phyloP scores from a whole-genome alignment of 2,113 vertebrate species.

The Anas platyrhynchos region DNA sequence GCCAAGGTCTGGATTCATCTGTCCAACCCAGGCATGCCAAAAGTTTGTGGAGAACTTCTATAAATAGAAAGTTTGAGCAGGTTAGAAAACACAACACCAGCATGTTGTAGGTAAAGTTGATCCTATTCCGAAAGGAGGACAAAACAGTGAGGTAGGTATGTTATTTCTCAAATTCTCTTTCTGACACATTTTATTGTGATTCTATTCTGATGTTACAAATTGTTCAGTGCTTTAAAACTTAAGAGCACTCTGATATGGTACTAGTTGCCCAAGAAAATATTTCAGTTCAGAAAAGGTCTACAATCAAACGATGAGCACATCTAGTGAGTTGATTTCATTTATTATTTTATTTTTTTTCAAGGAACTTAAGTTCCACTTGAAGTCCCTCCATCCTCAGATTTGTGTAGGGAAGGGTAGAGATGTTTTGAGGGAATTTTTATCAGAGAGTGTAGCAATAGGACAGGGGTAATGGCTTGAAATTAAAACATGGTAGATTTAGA shows the following conservation, averaged over 20 bases:
- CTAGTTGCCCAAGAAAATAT: neutral
- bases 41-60: neutral
- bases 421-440: neutral
- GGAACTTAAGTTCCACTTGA: neutral
- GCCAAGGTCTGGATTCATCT: neutral
- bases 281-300: neutral
- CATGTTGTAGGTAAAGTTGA: accelerated
- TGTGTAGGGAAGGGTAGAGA: neutral
- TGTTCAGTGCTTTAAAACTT: neutral
- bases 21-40: neutral
- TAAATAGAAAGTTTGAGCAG: neutral
- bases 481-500: too few species aligned
- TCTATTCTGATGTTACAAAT: neutral
- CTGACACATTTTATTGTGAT: neutral
- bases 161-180: neutral
- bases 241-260: neutral
- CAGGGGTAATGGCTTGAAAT: too few species aligned
- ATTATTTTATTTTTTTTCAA: neutral
- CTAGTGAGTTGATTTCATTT: neutral
- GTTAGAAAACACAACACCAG: neutral
- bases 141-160: neutral
- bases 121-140: neutral
- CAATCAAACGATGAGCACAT: neutral
- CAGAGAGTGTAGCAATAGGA: too few species aligned
- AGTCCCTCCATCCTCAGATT: neutral